These are phyloP conservation scores for Hypercompe scribonia DNA, from an alignment of 2,888 invertebrate genomes.

Conservation along the genomic window DNA sequence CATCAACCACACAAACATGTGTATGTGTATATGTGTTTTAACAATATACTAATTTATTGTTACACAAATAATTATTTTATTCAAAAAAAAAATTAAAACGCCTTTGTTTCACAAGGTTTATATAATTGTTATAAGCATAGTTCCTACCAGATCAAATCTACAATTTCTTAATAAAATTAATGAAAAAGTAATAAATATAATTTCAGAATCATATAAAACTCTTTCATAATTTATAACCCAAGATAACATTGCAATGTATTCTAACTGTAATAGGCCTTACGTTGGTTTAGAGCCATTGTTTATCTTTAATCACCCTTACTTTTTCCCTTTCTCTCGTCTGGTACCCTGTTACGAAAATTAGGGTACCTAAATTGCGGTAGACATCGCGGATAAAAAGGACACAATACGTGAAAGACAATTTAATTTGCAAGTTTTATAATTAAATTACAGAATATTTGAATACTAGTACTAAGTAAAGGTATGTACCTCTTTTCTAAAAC, in stretches of 20 bases:
- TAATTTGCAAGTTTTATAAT: slow-evolving; percentile 53
- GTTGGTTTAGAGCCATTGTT: slow-evolving; percentile 73
- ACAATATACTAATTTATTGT: too few relatives aligned
- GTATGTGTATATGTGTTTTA: too few relatives aligned
- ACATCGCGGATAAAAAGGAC: slow-evolving; percentile 56
- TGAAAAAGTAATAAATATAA: not conserved
- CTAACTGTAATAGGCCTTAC: slow-evolving; percentile 62
- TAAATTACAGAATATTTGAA: slow-evolving; percentile 53
- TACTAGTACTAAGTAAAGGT: slow-evolving; percentile 41
- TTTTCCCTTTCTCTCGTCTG: slow-evolving; percentile 74
- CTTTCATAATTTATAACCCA: slow-evolving; percentile 71
- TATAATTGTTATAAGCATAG: not conserved
- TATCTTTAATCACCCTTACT: slow-evolving; percentile 84
- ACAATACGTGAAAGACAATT: slow-evolving; percentile 44
- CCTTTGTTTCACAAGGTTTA: not conserved
- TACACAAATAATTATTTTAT: too few relatives aligned
- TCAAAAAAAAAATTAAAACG: too few relatives aligned
- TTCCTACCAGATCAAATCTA: not conserved
- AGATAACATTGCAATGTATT: slow-evolving; percentile 82
- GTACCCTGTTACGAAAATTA: slow-evolving; percentile 69
- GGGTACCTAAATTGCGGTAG: slow-evolving; percentile 75
- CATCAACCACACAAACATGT: too few relatives aligned
- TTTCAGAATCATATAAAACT: slow-evolving; percentile 59
- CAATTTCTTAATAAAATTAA: not conserved
- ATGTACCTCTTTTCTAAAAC: too few relatives aligned